Evolutionary conservation across 1,140 invertebrate genomes (phyloP).

Genomic region (Araneus ventricosus): DNA sequence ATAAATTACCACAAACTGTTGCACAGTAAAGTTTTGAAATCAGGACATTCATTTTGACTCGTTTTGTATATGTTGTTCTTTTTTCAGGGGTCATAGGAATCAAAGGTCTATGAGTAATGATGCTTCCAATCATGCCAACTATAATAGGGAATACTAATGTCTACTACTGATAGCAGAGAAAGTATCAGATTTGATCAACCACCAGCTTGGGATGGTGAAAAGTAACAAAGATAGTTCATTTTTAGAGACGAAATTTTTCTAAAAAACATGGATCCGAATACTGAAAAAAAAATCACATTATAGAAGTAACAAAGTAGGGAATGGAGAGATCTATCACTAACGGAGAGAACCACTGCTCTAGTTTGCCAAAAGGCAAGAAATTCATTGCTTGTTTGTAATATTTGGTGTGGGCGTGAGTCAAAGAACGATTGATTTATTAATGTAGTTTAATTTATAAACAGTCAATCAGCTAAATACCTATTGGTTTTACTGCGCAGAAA

Average conservation of each 20-base stretch:
- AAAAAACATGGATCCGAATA: too few relatives aligned
- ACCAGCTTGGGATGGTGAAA: not conserved
- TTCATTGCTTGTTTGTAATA: not conserved
- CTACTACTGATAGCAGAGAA: conserved; percentile 88
- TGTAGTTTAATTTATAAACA: not conserved
- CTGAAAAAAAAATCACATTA: too few relatives aligned
- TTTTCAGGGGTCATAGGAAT: conserved; percentile 83
- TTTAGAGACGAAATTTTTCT: not conserved
- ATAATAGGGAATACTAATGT: conserved; percentile 87
- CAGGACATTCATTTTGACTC: too few relatives aligned
- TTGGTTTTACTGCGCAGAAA: too few relatives aligned
- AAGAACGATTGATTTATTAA: not conserved
- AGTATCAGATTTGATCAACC: conserved; percentile 82
- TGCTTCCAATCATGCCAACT: conserved; percentile 87
- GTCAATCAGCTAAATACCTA: too few relatives aligned
- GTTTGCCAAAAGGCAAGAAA: not conserved
- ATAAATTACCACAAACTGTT: too few relatives aligned
- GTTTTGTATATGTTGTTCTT: too few relatives aligned
- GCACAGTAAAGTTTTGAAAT: too few relatives aligned
- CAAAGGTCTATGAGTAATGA: conserved; percentile 85
- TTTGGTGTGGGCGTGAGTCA: not conserved
- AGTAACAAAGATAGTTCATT: not conserved
- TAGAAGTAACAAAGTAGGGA: too few relatives aligned
- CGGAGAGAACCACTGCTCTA: not conserved
- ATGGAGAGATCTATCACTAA: not conserved